Evolutionary conservation across 2,797 vertebrate genomes (phyloP).

Genomic region (Sebastes diaconus): DNA sequence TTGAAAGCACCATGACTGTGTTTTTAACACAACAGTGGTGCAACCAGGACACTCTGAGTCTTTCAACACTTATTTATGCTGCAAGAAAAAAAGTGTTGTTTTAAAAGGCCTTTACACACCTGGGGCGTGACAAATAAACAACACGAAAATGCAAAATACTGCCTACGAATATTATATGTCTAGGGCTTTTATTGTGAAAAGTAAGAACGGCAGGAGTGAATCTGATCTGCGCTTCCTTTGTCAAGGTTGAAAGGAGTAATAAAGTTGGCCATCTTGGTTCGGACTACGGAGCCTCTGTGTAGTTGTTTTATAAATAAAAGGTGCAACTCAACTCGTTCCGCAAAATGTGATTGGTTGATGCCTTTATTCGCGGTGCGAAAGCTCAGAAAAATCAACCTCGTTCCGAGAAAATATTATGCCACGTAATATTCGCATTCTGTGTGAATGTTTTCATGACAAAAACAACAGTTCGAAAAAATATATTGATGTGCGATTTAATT

Average conservation of each 20-base stretch:
- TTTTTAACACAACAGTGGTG: slow-evolving; percentile 20
- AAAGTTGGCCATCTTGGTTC: not conserved
- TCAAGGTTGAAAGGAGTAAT: not conserved
- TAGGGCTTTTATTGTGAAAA: not conserved
- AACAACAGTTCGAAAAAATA: no score
- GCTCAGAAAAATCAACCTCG: no score
- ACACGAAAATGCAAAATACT: not conserved
- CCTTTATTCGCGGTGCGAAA: no score
- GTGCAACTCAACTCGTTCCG: no score
- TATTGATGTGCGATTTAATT: no score
- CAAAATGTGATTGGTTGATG: no score
- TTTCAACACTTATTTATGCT: not conserved
- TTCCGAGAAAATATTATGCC: no score
- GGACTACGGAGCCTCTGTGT: no score
- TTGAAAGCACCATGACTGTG: slow-evolving; percentile 14
- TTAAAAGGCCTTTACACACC: not conserved
- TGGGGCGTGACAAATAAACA: not conserved
- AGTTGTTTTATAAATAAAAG: no score
- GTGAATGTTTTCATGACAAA: no score
- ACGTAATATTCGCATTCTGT: no score
- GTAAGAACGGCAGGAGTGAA: not conserved
- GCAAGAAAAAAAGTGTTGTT: not conserved
- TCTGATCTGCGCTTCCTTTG: not conserved
- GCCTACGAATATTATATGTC: not conserved
- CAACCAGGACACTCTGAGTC: not conserved